Percentiles rank a stretch among this genome's conserved stretches.
phyloP scores from a whole-genome alignment of 2,888 invertebrate genomes.

The Noctua janthina region DNA sequence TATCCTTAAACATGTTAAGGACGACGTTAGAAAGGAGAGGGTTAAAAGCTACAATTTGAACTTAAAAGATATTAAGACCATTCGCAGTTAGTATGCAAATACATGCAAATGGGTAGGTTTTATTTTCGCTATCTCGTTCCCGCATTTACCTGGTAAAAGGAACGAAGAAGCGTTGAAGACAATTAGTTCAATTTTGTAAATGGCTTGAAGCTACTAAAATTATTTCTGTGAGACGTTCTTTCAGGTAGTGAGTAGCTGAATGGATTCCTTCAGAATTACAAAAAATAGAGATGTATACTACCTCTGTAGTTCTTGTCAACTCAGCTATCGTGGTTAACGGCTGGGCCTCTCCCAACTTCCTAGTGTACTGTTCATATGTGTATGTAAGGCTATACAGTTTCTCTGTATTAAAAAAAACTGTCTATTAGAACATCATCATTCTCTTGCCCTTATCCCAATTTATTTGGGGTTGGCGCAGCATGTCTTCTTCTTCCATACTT shows the following conservation, averaged over 20 bases:
- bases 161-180: conserved; percentile 10
- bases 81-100: conserved; percentile 62
- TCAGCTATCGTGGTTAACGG: not conserved
- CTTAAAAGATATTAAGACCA: conserved; percentile 54
- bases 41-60: conserved; percentile 52
- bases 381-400: not conserved
- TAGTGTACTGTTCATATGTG: no score
- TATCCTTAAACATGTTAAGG: conserved; percentile 44
- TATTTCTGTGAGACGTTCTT: conserved; percentile 7
- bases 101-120: conserved; percentile 62
- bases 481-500: no score
- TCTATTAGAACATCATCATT: no score
- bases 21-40: conserved; percentile 22
- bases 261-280: not conserved
- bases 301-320: not conserved
- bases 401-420: not conserved
- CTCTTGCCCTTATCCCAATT: no score
- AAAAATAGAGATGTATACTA: not conserved
- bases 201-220: conserved; percentile 19
- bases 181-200: conserved; percentile 50
- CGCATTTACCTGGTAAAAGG: conserved; percentile 35
- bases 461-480: not conserved
- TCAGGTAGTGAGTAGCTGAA: not conserved
- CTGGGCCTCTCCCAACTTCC: not conserved
- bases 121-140: conserved; percentile 53